phyloP scores from a whole-genome alignment of 2,797 vertebrate genomes.

The Coendou prehensilis region DNA sequence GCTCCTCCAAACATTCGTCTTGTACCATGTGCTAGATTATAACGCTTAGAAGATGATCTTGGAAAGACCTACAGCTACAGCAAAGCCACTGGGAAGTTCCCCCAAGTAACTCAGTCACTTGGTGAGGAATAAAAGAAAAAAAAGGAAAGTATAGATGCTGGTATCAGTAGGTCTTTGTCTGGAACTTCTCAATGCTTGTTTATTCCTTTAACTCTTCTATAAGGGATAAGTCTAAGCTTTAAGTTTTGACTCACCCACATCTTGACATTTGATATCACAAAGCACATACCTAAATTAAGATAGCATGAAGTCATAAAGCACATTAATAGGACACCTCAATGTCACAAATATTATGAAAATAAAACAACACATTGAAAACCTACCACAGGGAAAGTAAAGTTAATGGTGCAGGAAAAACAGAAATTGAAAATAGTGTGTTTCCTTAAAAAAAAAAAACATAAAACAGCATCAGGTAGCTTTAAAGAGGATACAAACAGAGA shows the following conservation, averaged over 20 bases:
- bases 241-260: not conserved
- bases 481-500: not conserved
- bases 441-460: conserved; percentile 7
- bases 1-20: not conserved
- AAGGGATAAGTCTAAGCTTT: not conserved
- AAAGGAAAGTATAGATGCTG: not conserved
- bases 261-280: not conserved
- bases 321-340: not conserved
- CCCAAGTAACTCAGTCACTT: fast-evolving
- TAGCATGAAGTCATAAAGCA: not conserved
- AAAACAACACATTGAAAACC: not conserved
- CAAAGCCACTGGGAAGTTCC: not conserved
- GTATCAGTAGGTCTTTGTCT: not conserved
- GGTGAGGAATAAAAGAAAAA: not conserved
- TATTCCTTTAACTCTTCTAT: not conserved
- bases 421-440: not conserved
- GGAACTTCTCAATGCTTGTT: not conserved
- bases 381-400: not conserved
- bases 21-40: not conserved
- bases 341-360: not conserved
- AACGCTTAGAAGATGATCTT: not conserved
- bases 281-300: not conserved
- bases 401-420: not conserved
- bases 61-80: not conserved
- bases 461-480: not conserved